A percentile compares a stretch with the other conserved stretches of the same genome.
These are phyloP conservation scores for Samia ricini DNA, from an alignment of 1,140 invertebrate genomes.

Conservation along the genomic window DNA sequence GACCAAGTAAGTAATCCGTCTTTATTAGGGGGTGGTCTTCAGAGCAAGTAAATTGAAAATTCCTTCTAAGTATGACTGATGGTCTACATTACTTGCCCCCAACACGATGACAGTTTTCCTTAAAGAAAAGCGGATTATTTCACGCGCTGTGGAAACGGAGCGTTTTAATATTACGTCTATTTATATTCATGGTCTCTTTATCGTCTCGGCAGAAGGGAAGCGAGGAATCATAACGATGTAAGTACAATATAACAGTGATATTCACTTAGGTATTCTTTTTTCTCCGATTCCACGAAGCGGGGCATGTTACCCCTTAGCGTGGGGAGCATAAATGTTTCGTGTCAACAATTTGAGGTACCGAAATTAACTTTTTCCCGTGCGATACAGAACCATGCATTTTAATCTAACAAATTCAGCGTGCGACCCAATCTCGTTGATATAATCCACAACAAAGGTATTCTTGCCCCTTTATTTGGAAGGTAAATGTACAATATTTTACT, in stretches of 20 bases:
- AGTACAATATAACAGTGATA: constrained; percentile 43
- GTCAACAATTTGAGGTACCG: constrained; percentile 17
- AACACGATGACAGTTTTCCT: constrained; percentile 60
- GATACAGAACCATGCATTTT: constrained; percentile 19
- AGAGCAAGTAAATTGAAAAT: constrained; percentile 70
- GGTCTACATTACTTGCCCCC: constrained; percentile 64
- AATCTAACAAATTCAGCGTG: constrained; percentile 20
- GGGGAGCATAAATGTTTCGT: constrained; percentile 20
- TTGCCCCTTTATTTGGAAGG: no score
- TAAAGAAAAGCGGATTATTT: constrained; percentile 71
- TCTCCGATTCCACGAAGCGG: constrained; percentile 14
- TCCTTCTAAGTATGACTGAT: constrained; percentile 73
- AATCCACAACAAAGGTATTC: no score
- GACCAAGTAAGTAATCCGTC: constrained; percentile 57
- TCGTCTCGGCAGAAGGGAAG: constrained; percentile 40
- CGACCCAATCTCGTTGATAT: background rate
- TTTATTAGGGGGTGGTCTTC: constrained; percentile 60
- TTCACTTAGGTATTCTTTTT: constrained; percentile 37
- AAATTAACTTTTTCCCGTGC: constrained; percentile 21
- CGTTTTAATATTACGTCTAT: constrained; percentile 71
- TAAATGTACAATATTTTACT: no score
- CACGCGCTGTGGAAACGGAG: constrained; percentile 50
- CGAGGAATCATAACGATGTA: constrained; percentile 50
- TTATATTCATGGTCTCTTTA: constrained; percentile 69
- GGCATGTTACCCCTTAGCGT: constrained; percentile 12